Base-by-base conservation (phyloP, 2,888 invertebrate genomes). In the Herminia tarsipennalis region DNA sequence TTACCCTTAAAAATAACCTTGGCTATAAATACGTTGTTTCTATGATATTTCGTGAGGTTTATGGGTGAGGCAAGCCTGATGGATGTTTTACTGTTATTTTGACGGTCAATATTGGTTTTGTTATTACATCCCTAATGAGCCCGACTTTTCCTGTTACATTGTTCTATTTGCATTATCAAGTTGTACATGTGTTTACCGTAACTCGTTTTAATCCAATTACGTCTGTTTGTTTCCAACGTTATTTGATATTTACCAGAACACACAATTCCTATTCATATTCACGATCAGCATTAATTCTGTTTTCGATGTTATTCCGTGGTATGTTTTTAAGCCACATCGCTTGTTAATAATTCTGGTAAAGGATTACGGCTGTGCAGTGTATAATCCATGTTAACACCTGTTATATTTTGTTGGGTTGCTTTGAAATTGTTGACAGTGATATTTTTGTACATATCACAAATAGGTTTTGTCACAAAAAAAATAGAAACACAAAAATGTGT, bases 21-120 rank as follows among this genome's bases (percentile, higher is more conserved):
- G 51, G 54, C 59, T 67, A 68, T 78, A 75, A 75, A 76, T 76
- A 70, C 65, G 57, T 55, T 60, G 53, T 69, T 58, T 51, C 69
- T 66, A 74, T 81, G 67, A 73, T 77, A 68, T 63, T 62, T 47
- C 40, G 42, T 56, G 43, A 68, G 48, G 70, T 78, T 79, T 77
- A 81, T 78, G 60, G 69, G 45, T 56, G 70, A 70, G 81, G 84
- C 65, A 78, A 67, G 77, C 60, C 77, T 72, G 70, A 74, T 73
- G 62, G 51, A 52, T 64, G 63, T 75, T 78, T 76, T 78, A 74
- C 66, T 66, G 66, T 63, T 70, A 59, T 67, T 76, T 68, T 63
- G 66, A 60, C 59, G 53, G 68, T 66, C 68, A 78, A 73, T 78
- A 78, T 78, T 76, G 50, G 65, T 65, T 70, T 66, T 62, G 59